These are phyloP conservation scores for Rhinolophus ferrumequinum DNA, from an alignment of 2,113 vertebrate species.

Conservation along the genomic window DNA sequence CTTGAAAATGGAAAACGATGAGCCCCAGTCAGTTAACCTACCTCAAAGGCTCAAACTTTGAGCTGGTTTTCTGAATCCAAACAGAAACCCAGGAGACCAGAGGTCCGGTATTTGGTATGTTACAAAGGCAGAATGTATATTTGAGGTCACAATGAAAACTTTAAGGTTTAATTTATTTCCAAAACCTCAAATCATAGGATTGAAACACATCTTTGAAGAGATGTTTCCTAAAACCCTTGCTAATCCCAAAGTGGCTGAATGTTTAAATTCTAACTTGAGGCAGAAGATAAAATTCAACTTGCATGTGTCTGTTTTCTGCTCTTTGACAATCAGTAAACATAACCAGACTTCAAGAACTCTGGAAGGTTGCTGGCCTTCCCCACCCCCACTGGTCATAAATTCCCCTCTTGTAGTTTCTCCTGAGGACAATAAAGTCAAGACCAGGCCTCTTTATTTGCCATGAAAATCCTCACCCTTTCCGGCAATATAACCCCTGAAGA, in stretches of 20 bases:
- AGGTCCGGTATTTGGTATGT: not conserved
- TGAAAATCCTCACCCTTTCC: conserved; percentile 92
- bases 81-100: conserved; percentile 14
- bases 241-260: not conserved
- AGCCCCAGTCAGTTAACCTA: not conserved
- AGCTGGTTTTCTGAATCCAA: conserved; percentile 20
- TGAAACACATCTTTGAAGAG: conserved; percentile 17
- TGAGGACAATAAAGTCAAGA: conserved; percentile 86
- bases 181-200: conserved; percentile 10
- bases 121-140: conserved; percentile 44
- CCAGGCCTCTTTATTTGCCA: conserved; percentile 89
- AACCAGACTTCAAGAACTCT: conserved; percentile 66
- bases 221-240: not conserved
- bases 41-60: not conserved
- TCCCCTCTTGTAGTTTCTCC: conserved; percentile 82
- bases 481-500: conserved; percentile 91
- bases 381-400: conserved; percentile 82
- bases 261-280: conserved; percentile 51
- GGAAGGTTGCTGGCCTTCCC: conserved; percentile 51
- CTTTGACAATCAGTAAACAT: conserved; percentile 67
- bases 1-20: conserved; percentile 30
- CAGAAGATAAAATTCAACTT: conserved; percentile 65
- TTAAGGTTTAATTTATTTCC: conserved; percentile 34
- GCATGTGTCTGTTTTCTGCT: conserved; percentile 28
- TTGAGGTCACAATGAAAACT: conserved; percentile 11